Evolutionary conservation across 2,113 vertebrate species (phyloP).

Genomic region (Phyllopteryx taeniolatus): DNA sequence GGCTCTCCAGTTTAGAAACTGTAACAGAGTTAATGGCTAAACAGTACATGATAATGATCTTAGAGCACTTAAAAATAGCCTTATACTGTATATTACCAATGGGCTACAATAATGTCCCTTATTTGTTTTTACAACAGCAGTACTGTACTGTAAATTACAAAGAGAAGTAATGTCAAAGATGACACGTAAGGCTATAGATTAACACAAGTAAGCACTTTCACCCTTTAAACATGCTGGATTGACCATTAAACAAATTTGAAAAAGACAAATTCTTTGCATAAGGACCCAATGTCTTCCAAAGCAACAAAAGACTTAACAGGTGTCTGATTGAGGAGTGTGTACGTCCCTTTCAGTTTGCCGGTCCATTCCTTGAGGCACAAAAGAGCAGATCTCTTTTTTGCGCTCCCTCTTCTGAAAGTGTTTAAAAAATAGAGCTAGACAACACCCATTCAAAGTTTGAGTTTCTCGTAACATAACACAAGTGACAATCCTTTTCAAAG

Average conservation of each 20-base stretch:
- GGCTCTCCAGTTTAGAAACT: not conserved
- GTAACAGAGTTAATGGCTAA: not conserved
- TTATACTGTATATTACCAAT: not conserved
- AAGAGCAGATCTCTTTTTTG: conserved; percentile 17
- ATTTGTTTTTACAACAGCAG: no score
- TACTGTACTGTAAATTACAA: no score
- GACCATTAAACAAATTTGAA: not conserved
- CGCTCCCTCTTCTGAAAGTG: conserved; percentile 17
- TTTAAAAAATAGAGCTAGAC: conserved; percentile 33
- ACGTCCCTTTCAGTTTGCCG: conserved; percentile 37
- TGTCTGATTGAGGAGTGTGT: conserved; percentile 4
- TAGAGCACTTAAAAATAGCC: not conserved
- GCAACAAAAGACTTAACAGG: conserved; percentile 26
- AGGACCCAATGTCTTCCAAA: conserved; percentile 8
- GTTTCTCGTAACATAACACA: conserved; percentile 21
- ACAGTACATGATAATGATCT: not conserved
- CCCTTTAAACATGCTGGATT: not conserved
- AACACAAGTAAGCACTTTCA: not conserved
- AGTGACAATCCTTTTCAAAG: conserved; percentile 16
- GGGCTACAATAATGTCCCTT: not conserved
- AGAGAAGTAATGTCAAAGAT: no score
- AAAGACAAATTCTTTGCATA: conserved; percentile 6
- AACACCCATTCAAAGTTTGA: conserved; percentile 33
- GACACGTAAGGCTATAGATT: no score
- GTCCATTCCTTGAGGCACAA: conserved; percentile 8